Base-by-base conservation (phyloP, 1,140 invertebrate genomes). In the Trissolcus basalis region DNA sequence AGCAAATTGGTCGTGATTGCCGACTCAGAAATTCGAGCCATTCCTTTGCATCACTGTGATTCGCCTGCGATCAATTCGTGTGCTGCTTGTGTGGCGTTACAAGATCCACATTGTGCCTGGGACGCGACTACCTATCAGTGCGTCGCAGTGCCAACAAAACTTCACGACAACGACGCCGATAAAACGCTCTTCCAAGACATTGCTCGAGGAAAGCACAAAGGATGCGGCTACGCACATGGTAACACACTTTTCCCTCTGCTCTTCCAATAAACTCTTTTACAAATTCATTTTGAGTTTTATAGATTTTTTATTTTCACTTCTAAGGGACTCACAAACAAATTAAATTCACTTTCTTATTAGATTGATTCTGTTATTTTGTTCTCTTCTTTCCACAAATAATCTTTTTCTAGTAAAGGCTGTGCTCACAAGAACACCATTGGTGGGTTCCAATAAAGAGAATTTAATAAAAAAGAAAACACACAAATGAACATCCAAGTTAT, bases 51-150 rank as follows among this genome's bases (percentile, higher is more conserved):
- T 79, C 93, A 97, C 82, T 99, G 98, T 85, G 88, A 91, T 77
- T 85, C 85, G 36, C 77, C 83, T 0, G 68, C 83, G 15, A 89
- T 89, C 50, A 86, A 86, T 68, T 88, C 89, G 89, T 94, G 86
- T 88, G 93, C 93, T 60, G 92, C 94, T 59, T 99, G 98, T 88
- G 93, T 99, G 0, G 92, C 92, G 12, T 89, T 99, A 15, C 96
- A 97, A 90, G 98, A 99, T 89, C 98, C 98, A 0, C 97, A 99
- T 86, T 99, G 98, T 90, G 97, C 96, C 8, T 99, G 98, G 97
- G 94, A 97, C 85, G 91, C 92, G 19, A 92, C 92, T 53, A 91
- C 92, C 67, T 90, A 92, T 77, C 90, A 91, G 72, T 97, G 96
- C 87, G 92, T 93, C 36, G 91, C 93, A 72, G 91, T 94, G 14